Base-by-base conservation (phyloP, 2,888 invertebrate species). In the Flexamia atlantica region DNA sequence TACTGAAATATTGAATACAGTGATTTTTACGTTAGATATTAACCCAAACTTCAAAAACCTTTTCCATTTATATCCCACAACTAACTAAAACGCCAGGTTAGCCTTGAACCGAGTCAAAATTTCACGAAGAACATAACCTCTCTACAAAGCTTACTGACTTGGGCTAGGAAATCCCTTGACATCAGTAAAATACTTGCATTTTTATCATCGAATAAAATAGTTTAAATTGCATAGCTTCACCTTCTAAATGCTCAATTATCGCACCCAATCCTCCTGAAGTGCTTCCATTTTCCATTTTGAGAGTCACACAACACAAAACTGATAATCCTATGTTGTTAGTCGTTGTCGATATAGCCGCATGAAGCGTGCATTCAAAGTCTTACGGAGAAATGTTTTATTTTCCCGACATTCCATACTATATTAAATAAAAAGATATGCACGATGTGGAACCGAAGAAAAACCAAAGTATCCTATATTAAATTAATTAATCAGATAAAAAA, bases 131-230 rank as follows among this genome's bases (percentile, higher is more conserved):
- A 76, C 76, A 76, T 50, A 76, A 50, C 76, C 50, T 50, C 28
- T 23, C 50, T 23, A 53, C 7, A 25, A 25, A 50, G 25, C 76
- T 76, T 76, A 76, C 76, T 76, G 46, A 76, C 76, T 76, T 76
- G 76, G 50, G 7, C 17, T 25, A 76, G 4, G 46, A 50, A 76
- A 76, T 50, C 50, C 32, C 50, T 76, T 76, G 76, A 76, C 50
- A 76, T 76, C 30, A 50, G 76, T 76, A 14, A 76, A 76, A 14
- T 50, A 50, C 32, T 46, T 76, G 30, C 50, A 50, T 50, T 25
- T 50, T 76, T 3, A 28, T 2, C 20, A 72, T 72, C 10, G 28
- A 30, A 28, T 32, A 30, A 68, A 32, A 30, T n/a, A 30, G n/a
- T 32, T 68, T 9, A 9, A 32, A 30, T 14, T 17, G 14, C 7